Conservation (phyloP, 2,888 invertebrate species). For the Orgyia antiqua region DNA sequence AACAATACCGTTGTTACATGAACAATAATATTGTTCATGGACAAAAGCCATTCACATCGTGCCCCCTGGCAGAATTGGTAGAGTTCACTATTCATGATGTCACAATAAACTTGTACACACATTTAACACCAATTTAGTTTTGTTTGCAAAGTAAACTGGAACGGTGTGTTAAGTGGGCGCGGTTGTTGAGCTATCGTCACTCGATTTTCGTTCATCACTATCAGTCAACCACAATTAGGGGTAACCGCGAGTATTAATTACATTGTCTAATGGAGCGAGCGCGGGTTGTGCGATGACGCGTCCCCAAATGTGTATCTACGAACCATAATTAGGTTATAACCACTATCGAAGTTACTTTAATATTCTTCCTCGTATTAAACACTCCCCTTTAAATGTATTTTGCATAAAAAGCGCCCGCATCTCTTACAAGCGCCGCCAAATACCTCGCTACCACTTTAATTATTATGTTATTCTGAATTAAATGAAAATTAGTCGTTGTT, state of each 20-base stretch:
- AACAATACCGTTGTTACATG: slow-evolving; percentile 53
- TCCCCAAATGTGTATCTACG: slow-evolving; percentile 47
- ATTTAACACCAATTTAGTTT: slow-evolving; percentile 46
- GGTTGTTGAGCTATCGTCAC: slow-evolving; percentile 54
- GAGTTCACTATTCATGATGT: slow-evolving; percentile 52
- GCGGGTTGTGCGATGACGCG: slow-evolving; percentile 51
- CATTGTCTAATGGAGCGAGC: slow-evolving; percentile 69
- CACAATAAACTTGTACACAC: slow-evolving; percentile 34
- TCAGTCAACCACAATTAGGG: slow-evolving; percentile 65
- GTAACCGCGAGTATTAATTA: slow-evolving; percentile 71
- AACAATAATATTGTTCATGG: slow-evolving; percentile 48
- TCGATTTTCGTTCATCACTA: slow-evolving; percentile 53
- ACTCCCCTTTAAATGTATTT: slow-evolving; percentile 14
- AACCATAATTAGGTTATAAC: slow-evolving; percentile 30
- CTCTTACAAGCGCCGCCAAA: too few species aligned
- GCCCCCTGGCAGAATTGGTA: slow-evolving; percentile 26
- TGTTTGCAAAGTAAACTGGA: slow-evolving; percentile 39
- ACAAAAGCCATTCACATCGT: slow-evolving; percentile 27
- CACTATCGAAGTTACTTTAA: slow-evolving; percentile 27
- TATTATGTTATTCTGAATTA: too few species aligned
- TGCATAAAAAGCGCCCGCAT: too few species aligned
- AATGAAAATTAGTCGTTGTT: too few species aligned
- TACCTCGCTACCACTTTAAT: too few species aligned
- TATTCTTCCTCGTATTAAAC: slow-evolving; percentile 16
- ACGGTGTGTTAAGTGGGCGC: slow-evolving; percentile 44